These are phyloP conservation scores for Erebia ligea DNA, from an alignment of 2,888 invertebrate species.

Conservation along the genomic window DNA sequence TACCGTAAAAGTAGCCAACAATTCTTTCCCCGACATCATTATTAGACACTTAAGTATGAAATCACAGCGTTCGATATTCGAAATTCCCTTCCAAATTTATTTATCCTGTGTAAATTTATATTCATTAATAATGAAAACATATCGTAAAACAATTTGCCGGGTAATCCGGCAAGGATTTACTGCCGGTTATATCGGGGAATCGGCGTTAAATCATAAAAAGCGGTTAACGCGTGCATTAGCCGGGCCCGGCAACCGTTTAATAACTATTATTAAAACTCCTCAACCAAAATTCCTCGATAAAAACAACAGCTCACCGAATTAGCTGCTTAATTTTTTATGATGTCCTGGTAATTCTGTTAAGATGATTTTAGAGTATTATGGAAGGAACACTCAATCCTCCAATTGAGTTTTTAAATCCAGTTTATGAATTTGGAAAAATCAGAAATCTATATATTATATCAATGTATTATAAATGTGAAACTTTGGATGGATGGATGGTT, in stretches of 20 bases:
- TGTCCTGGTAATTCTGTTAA: slow-evolving; percentile 36
- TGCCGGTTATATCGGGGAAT: slow-evolving; percentile 72
- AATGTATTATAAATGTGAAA: too few relatives aligned
- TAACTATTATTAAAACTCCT: slow-evolving; percentile 79
- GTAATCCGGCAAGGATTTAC: slow-evolving; percentile 74
- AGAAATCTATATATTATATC: too few relatives aligned
- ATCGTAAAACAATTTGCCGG: slow-evolving; percentile 77
- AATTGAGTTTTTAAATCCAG: too few relatives aligned
- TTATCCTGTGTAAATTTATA: slow-evolving; percentile 31
- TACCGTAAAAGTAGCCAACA: not conserved
- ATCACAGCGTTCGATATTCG: slow-evolving; percentile 9
- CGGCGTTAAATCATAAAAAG: slow-evolving; percentile 79
- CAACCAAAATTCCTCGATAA: slow-evolving; percentile 70
- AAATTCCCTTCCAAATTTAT: slow-evolving; percentile 20
- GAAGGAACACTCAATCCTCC: too few relatives aligned
- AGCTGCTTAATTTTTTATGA: slow-evolving; percentile 39
- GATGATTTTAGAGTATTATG: too few relatives aligned
- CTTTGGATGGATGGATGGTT: too few relatives aligned
- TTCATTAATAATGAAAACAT: slow-evolving; percentile 62
- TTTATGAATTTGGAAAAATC: too few relatives aligned
- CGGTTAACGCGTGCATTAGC: slow-evolving; percentile 76
- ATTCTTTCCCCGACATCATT: not conserved
- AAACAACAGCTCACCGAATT: slow-evolving; percentile 37
- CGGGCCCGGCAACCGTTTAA: slow-evolving; percentile 74
- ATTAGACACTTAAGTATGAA: slow-evolving; percentile 15